These are phyloP conservation scores for Drosophila barbarae DNA, from an alignment of 2,888 invertebrate species.

Conservation along the genomic window DNA sequence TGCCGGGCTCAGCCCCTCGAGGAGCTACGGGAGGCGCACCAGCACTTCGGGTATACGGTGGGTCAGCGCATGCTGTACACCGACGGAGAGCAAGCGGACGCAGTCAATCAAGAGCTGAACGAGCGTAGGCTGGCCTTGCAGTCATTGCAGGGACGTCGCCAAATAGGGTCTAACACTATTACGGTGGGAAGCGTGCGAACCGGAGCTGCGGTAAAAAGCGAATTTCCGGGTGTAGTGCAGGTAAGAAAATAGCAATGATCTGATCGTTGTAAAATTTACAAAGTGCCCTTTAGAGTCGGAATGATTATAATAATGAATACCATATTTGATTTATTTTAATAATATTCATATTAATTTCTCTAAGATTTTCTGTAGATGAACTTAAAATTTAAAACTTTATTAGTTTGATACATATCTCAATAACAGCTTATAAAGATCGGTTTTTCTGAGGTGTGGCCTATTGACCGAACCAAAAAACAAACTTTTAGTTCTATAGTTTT, in stretches of 20 bases:
- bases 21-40: slow-evolving; percentile 87
- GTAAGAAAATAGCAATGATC: slow-evolving; percentile 43
- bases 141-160: slow-evolving; percentile 84
- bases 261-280: not conserved
- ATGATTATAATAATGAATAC: not conserved
- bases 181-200: slow-evolving; percentile 82
- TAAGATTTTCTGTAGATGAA: no score
- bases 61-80: slow-evolving; percentile 77
- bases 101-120: slow-evolving; percentile 83
- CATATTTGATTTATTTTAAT: no score
- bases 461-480: no score
- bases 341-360: no score
- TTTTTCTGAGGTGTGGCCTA: no score
- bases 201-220: slow-evolving; percentile 76
- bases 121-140: slow-evolving; percentile 89
- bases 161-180: slow-evolving; percentile 81
- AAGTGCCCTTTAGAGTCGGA: not conserved
- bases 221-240: slow-evolving; percentile 74
- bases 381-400: no score
- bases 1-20: slow-evolving; percentile 89
- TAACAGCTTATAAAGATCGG: no score
- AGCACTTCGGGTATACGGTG: slow-evolving; percentile 81
- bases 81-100: slow-evolving; percentile 83
- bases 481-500: not conserved
- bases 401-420: no score